Evolutionary conservation across 2,797 vertebrate species (phyloP), one percentile per base, ranked within the genome.

Genomic region (Hemibagrus guttatus): DNA sequence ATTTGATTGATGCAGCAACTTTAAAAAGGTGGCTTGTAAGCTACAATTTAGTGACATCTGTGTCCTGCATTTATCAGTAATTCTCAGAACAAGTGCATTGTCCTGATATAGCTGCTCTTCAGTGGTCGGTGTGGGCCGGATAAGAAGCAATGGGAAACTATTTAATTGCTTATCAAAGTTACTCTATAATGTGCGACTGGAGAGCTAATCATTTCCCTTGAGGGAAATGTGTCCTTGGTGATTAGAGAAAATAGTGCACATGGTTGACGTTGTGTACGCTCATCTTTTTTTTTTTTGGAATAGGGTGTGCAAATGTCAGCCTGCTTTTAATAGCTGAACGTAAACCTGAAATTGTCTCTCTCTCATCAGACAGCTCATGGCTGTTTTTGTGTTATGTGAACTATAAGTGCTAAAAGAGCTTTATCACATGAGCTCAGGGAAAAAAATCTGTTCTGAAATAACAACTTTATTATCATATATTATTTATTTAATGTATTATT

Each of bases 91-190:
- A 88, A 88, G 84, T 46, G 61, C 78, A 68, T 84, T 86, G 85
- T 87, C 85, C 54, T 76, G 59, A 81, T 84, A 84, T 81, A 81
- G 14, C 81, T 90, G 88, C 95, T 92, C 92, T 92, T 94, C 93
- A 92, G 91, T 93, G 94, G 93, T 91, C 87, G 89, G 95, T 91
- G 93, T 95, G 92, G 94, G 94, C 91, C 89, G 91, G 91, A 92
- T 91, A 84, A 88, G 90, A 93, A 91, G 93, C 93, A 94, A 94
- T 90, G 92, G 92, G 87, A 93, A 95, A 93, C 92, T 93, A 90
- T 95, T 95, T 95, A 96, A 96, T 96, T 96, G 94, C 94, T 95
- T 95, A 95, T 96, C 95, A 95, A 96, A 96, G 95, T 94, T 94
- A 87, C 90, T 94, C 94, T 92, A 92, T 91, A 95, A 93, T 94